Conservation (phyloP, 1,140 invertebrate species). For the Micrasema minimum region DNA sequence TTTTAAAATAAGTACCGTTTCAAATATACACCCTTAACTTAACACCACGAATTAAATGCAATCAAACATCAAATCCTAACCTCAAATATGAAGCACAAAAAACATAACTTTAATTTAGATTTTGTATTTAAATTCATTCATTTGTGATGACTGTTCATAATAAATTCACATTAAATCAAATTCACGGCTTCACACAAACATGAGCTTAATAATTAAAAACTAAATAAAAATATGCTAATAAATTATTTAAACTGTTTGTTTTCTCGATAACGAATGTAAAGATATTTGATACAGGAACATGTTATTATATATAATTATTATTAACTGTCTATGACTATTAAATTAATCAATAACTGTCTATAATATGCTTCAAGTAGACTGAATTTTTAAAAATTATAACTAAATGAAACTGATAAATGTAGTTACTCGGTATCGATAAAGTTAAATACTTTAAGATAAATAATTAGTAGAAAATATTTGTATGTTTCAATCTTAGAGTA, state of each 20-base stretch:
- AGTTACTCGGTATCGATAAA: slow-evolving; percentile 1
- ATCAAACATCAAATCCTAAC: slow-evolving; percentile 13
- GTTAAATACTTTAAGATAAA: slow-evolving; percentile 3
- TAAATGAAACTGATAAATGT: slow-evolving; percentile 36
- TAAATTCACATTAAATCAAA: slow-evolving; percentile 16
- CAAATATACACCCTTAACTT: background rate
- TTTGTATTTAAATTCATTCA: slow-evolving; percentile 19
- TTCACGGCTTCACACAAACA: slow-evolving; percentile 36
- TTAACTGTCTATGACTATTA: slow-evolving; percentile 43
- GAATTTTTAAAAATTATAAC: slow-evolving; percentile 39
- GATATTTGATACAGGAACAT: slow-evolving; percentile 42
- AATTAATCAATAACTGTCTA: slow-evolving; percentile 45
- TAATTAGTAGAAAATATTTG: slow-evolving; percentile 18
- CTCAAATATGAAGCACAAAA: slow-evolving; percentile 25
- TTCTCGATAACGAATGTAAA: slow-evolving; percentile 26
- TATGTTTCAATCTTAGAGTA: slow-evolving; percentile 8
- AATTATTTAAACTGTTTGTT: background rate
- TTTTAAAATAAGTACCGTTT: slow-evolving; percentile 9
- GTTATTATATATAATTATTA: slow-evolving; percentile 5
- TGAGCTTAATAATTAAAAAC: slow-evolving; percentile 38
- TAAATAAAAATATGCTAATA: slow-evolving; percentile 19
- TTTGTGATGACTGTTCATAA: slow-evolving; percentile 22
- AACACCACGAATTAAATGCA: slow-evolving; percentile 20
- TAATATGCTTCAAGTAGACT: slow-evolving; percentile 52
- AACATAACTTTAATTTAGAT: slow-evolving; percentile 18